Percentiles rank a stretch among this genome's conserved stretches.
These are phyloP conservation scores for Tor tambroides DNA, from an alignment of 2,113 vertebrate genomes.

Conservation along the genomic window DNA sequence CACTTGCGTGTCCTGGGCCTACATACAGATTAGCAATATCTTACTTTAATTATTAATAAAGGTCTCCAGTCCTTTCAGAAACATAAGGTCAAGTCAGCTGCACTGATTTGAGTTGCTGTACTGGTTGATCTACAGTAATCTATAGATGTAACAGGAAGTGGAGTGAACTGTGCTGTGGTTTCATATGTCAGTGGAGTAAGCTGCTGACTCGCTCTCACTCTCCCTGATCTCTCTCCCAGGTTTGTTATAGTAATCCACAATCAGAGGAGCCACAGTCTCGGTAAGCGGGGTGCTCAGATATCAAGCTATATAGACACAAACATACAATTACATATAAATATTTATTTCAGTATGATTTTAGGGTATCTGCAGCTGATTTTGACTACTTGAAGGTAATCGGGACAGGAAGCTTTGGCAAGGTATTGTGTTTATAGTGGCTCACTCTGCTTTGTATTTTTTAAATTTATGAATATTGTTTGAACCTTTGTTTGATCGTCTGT, in stretches of 20 bases:
- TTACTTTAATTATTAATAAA: background rate
- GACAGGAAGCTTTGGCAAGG: conserved; percentile 82
- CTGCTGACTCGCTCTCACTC: conserved; percentile 2
- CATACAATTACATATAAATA: background rate
- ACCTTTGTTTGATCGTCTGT: background rate
- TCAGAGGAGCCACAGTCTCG: conserved; percentile 8
- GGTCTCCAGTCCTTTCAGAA: background rate
- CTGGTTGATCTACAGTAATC: background rate
- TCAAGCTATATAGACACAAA: background rate
- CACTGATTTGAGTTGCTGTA: background rate
- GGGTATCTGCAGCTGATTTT: conserved; percentile 78
- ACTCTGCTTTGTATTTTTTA: background rate
- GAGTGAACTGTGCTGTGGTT: conserved; percentile 5
- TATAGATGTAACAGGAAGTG: conserved; percentile 22
- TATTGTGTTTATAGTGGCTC: conserved; percentile 41
- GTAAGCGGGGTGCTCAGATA: background rate
- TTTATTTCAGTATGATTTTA: conserved; percentile 52
- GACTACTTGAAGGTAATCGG: conserved; percentile 80
- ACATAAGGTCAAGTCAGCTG: background rate
- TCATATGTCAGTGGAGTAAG: conserved; percentile 13
- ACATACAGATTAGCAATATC: background rate
- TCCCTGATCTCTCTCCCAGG: conserved; percentile 37
- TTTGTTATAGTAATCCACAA: conserved; percentile 34
- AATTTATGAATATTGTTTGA: background rate
- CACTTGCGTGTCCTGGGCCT: background rate